A percentile compares a stretch with the other conserved stretches of the same genome.
Conservation (phyloP, 1,140 invertebrate species). For the Zaprionus lachaisei region DNA sequence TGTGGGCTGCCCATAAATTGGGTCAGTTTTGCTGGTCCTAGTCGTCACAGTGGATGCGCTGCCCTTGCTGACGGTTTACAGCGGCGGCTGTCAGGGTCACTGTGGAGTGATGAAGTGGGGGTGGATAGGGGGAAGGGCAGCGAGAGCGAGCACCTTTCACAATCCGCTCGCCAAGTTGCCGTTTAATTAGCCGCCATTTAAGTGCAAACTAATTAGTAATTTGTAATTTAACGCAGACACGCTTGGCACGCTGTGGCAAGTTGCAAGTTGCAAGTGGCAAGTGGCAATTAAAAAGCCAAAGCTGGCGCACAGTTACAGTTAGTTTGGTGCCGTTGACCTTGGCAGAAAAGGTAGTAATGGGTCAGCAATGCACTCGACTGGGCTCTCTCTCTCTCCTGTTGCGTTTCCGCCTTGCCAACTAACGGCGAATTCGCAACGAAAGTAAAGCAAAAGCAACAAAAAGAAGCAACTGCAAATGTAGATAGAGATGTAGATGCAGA, state of each 20-base stretch:
- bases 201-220: constrained; percentile 76
- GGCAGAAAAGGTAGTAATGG: constrained; percentile 52
- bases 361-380: constrained; percentile 34
- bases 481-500: constrained; percentile 6
- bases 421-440: constrained; percentile 64
- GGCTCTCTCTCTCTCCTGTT: constrained; percentile 18
- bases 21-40: constrained; percentile 47
- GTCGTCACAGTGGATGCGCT: constrained; percentile 59
- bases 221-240: constrained; percentile 73
- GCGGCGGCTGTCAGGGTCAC: constrained; percentile 53
- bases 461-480: neutral
- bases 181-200: constrained; percentile 45
- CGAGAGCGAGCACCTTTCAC: constrained; percentile 55
- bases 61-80: constrained; percentile 50
- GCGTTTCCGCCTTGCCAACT: constrained; percentile 55
- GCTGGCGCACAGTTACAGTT: constrained; percentile 54
- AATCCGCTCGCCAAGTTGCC: constrained; percentile 20
- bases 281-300: constrained; percentile 58
- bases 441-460: constrained; percentile 61
- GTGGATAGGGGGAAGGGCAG: constrained; percentile 25
- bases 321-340: constrained; percentile 74
- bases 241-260: constrained; percentile 49
- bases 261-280: neutral
- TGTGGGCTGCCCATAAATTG: constrained; percentile 30
- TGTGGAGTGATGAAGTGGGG: constrained; percentile 2